Evolutionary conservation across 2,797 vertebrate species (phyloP).

Genomic region (Pipistrellus nathusii): DNA sequence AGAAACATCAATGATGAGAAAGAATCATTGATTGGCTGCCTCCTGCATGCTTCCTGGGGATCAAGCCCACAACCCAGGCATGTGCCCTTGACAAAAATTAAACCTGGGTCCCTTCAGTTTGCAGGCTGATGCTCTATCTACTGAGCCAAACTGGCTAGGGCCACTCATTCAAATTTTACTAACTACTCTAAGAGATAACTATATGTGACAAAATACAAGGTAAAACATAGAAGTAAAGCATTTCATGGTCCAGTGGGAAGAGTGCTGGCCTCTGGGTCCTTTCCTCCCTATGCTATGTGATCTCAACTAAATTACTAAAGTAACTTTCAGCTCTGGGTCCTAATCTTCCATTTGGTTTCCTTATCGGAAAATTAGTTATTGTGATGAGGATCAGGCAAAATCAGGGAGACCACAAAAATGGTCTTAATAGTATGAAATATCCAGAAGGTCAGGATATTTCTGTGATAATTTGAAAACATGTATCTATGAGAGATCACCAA

Average conservation of each 20-base stretch:
- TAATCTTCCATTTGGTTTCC: background rate
- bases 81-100: too few species aligned
- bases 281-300: background rate
- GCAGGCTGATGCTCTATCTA: too few species aligned
- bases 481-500: background rate
- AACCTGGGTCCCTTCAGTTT: too few species aligned
- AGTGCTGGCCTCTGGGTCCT: background rate
- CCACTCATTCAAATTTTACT: slow-evolving; percentile 3
- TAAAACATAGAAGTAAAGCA: background rate
- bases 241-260: background rate
- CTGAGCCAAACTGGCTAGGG: too few species aligned
- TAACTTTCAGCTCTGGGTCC: background rate
- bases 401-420: background rate
- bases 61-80: too few species aligned
- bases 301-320: background rate
- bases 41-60: too few species aligned
- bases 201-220: background rate
- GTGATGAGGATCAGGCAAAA: slow-evolving; percentile 21
- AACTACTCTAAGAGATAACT: background rate
- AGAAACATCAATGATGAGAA: too few species aligned
- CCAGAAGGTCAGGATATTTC: background rate
- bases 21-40: too few species aligned
- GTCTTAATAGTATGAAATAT: slow-evolving; percentile 34
- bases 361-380: slow-evolving; percentile 36
- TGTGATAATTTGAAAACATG: slow-evolving; percentile 28